Percentiles rank a stretch among this genome's conserved stretches.
Conservation (phyloP, 2,797 vertebrate genomes). For the Tauraco hartlaubi region DNA sequence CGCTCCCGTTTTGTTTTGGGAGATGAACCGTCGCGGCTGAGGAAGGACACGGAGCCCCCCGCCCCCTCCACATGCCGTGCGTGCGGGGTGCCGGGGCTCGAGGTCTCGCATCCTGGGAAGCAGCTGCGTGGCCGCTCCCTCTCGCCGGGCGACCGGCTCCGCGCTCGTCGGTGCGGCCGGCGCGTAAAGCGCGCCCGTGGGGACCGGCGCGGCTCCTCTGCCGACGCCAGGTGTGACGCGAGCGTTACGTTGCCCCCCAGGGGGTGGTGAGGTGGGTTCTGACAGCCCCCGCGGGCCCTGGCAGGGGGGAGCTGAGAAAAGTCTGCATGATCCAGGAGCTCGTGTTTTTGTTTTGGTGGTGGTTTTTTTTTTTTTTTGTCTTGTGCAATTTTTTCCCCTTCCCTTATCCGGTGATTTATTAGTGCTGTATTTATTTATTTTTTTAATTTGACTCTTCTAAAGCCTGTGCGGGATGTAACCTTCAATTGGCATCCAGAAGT, state of each 20-base stretch:
- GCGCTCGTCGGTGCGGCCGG: neutral
- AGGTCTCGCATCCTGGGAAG: too few relatives aligned
- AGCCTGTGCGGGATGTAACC: neutral
- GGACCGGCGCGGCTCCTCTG: neutral
- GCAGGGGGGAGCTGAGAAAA: neutral
- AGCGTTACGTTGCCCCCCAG: rapidly evolving
- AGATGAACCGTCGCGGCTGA: rapidly evolving
- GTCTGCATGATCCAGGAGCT: neutral
- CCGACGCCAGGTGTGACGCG: rapidly evolving
- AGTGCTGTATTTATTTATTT: too few relatives aligned
- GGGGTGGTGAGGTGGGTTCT: neutral
- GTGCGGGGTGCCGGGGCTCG: too few relatives aligned
- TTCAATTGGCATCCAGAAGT: neutral
- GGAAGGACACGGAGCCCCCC: neutral
- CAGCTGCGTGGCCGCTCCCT: neutral
- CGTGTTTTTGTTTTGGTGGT: too few relatives aligned
- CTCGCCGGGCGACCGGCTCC: neutral
- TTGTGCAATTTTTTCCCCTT: rapidly evolving
- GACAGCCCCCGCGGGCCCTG: neutral
- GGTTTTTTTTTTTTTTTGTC: neutral
- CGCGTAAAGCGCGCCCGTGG: neutral
- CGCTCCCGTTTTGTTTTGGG: neutral
- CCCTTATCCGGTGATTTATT: neutral
- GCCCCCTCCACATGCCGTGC: too few relatives aligned
- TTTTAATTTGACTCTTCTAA: neutral